Evolutionary conservation across 1,140 invertebrate species (phyloP), one percentile per base, ranked within the genome.

Genomic region (Choristoneura fumiferana): DNA sequence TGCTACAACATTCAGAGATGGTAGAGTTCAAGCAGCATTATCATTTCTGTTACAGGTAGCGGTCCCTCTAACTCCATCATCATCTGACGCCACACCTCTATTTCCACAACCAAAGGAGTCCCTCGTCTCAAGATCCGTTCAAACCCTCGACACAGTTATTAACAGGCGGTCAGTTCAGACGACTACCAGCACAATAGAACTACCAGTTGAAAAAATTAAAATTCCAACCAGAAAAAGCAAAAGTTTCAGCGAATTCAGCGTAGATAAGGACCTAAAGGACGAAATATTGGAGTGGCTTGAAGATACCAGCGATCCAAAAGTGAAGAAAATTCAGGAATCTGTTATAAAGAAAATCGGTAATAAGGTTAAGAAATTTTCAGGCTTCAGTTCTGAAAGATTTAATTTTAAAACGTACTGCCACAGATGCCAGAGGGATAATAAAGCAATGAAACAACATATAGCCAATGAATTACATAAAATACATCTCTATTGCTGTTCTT

Each of bases 31-130:
- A n/a, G n/a, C n/a, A n/a, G n/a, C n/a, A n/a, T n/a, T n/a, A n/a
- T n/a, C n/a, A 6, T 35, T n/a, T 12, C 66, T 65, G 60, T 69
- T 74, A 2, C 45, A 74, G 68, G 62, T 69, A 55, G 71, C 68
- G 34, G 58, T 71, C 14, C 62, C 71, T 13, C 57, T 67, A 2
- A 54, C 71, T 14, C 71, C 67, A 40, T 17, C 52, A 12, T 22
- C 58, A 0, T 58, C 60, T 8, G 22, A 52, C 9, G n/a, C 17
- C 53, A 56, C 8, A 52, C 12, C 33, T 1, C 14, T 13, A 45
- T 22, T 9, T 35, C n/a, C 37, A 15, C 0, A 29, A 33, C 18
- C 18, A 29, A 35, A 54, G 22, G 18, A 45, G n/a, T n/a, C 17
- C 22, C 58, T 22, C 14, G 10, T 29, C 43, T 22, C 43, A 10